These are phyloP conservation scores for Heteractis magnifica DNA, from an alignment of 92 coral and sea anemone genomes.

Conservation along the genomic window DNA sequence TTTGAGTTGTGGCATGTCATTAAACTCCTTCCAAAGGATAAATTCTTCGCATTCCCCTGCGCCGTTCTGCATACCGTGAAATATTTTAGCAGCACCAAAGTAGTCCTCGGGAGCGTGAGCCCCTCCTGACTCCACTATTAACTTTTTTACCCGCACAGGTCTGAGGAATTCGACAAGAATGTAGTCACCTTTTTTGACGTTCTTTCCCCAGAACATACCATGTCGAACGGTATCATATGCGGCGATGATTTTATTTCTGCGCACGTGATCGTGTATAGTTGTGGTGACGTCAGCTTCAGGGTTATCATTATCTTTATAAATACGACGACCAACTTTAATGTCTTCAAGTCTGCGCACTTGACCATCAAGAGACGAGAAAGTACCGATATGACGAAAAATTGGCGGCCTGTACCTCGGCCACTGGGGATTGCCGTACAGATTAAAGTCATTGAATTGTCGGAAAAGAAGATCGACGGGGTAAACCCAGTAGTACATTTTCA, in stretches of 20 bases:
- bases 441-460: conserved; percentile 59
- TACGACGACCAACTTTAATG: not conserved
- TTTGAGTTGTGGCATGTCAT: conserved; percentile 33
- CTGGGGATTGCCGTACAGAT: conserved; percentile 56
- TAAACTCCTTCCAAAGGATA: conserved; percentile 32
- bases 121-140: conserved; percentile 65
- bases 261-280: conserved; percentile 20
- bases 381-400: conserved; percentile 60
- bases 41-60: conserved; percentile 45
- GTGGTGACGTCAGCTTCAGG: conserved; percentile 58
- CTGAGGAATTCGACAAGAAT: conserved; percentile 48
- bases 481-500: conserved; percentile 68
- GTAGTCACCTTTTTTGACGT: conserved; percentile 40
- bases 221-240: conserved; percentile 41
- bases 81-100: conserved; percentile 65
- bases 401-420: conserved; percentile 44
- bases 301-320: conserved; percentile 50
- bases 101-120: conserved; percentile 62
- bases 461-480: conserved; percentile 64
- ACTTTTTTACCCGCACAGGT: conserved; percentile 28
- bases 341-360: conserved; percentile 45
- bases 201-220: conserved; percentile 66
- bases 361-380: conserved; percentile 55
- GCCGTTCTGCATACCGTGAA: conserved; percentile 10
- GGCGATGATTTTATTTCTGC: conserved; percentile 26